These are phyloP conservation scores for Campylorhamphus procurvoides DNA, from an alignment of 2,113 vertebrate genomes.

Conservation along the genomic window DNA sequence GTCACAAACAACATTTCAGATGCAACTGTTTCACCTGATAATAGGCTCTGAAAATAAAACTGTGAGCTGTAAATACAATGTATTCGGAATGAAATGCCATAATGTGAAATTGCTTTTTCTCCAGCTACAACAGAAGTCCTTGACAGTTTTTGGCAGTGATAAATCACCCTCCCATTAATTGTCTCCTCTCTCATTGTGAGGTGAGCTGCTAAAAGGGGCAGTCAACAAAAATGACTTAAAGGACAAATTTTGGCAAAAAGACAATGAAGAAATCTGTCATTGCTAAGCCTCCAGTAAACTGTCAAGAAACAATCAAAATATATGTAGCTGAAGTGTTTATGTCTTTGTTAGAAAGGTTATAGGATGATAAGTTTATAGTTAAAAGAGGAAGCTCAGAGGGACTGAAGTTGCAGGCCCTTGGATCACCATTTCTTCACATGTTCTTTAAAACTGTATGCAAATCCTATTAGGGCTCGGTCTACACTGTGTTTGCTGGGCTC, in stretches of 20 bases:
- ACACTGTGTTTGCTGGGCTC: constrained; percentile 11
- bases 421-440: not conserved
- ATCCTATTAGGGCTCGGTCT: not conserved
- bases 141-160: constrained; percentile 99
- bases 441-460: constrained; percentile 35
- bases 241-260: constrained; percentile 98
- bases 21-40: constrained; percentile 99
- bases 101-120: constrained; percentile 98
- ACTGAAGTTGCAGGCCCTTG: constrained; percentile 50
- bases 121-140: constrained; percentile 98
- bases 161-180: constrained; percentile 99
- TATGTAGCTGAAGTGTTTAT: constrained; percentile 80
- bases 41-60: constrained; percentile 99
- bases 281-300: constrained; percentile 82
- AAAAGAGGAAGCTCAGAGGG: constrained; percentile 54
- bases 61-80: constrained; percentile 99
- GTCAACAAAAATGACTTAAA: constrained; percentile 98
- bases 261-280: constrained; percentile 87
- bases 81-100: constrained; percentile 99
- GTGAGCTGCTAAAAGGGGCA: constrained; percentile 98
- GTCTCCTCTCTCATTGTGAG: constrained; percentile 98
- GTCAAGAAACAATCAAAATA: constrained; percentile 82
- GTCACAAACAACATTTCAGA: constrained; percentile 99
- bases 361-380: constrained; percentile 77
- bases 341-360: constrained; percentile 83